A percentile compares a stretch with the other conserved stretches of the same genome.
phyloP scores from a whole-genome alignment of 2,888 invertebrate species.

The Xanthia togata region DNA sequence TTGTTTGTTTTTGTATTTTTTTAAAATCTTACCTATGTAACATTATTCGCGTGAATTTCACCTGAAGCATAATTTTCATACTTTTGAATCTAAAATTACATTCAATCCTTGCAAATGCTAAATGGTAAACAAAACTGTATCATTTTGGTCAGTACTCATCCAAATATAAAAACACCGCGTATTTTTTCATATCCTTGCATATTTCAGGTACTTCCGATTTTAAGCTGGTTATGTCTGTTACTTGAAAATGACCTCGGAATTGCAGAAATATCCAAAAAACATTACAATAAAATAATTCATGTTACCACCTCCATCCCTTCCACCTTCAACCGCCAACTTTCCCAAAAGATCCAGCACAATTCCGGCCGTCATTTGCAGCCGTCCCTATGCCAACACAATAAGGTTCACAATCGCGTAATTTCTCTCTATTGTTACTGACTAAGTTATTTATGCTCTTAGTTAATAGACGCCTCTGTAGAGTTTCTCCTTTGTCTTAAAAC shows the following conservation, averaged over 20 bases:
- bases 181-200: too few relatives aligned
- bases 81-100: not conserved
- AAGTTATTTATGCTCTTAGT: constrained; percentile 73
- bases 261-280: too few relatives aligned
- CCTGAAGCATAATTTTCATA: not conserved
- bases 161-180: too few relatives aligned
- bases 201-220: too few relatives aligned
- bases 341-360: constrained; percentile 63
- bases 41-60: not conserved
- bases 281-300: not conserved
- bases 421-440: constrained; percentile 59
- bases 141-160: not conserved
- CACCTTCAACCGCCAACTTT: constrained; percentile 6
- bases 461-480: constrained; percentile 68
- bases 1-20: not conserved
- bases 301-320: constrained; percentile 51
- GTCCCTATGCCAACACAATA: constrained; percentile 54
- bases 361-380: constrained; percentile 65
- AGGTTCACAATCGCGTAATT: constrained; percentile 52
- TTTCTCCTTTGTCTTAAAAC: constrained; percentile 66
- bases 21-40: not conserved
- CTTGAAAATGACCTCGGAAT: too few relatives aligned
- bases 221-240: too few relatives aligned
- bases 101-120: too few relatives aligned
- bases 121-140: not conserved